Base-by-base conservation (phyloP, 1,140 invertebrate genomes). In the Pogonomyrmex barbatus region DNA sequence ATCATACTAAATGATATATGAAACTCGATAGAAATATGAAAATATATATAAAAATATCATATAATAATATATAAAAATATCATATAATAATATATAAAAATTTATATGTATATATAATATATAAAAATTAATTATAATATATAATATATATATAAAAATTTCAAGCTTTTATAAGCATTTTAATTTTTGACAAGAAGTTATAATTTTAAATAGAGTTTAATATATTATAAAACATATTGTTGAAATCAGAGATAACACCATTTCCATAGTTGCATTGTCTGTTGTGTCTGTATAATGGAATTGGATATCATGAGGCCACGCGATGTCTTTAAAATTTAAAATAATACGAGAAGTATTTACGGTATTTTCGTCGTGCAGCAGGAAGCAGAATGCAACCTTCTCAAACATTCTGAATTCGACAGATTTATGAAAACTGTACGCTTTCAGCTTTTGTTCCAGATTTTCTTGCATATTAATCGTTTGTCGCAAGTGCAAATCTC, bases 381-480 rank as follows among this genome's bases (percentile, higher is more conserved):
- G 12, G 4, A 24, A n/a, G 24, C 42, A 24, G 36, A 24, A 42
- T 36, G 33, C 39, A n/a, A 4, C 4, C 14, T 17, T 47, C 45
- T 60, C 75, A n/a, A 10, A 63, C n/a, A 24, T 45, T 45, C 17
- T 56, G 65, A 56, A 81, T 81, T 71, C 58, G 58, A 82, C 14
- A 39, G 14, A 14, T 63, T 71, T 45, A 58, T 56, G 65, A 68
- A 45, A 54, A 50, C 33, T 62, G 52, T 50, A 24, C 36, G 45
- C 50, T 36, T 73, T 82, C 65, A 67, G 58, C 63, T 87, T 77
- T 75, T 63, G 30, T 50, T 52, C 45, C 50, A 30, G 36, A 56
- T 76, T 81, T 81, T 81, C 78, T 81, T 39, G 36, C 14, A 45
- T 24, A 81, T 81, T 56, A 81, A 36, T 56, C 47, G 24, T 24